Evolutionary conservation across 1,140 invertebrate genomes (phyloP).

Genomic region (Sarcophaga bullata): DNA sequence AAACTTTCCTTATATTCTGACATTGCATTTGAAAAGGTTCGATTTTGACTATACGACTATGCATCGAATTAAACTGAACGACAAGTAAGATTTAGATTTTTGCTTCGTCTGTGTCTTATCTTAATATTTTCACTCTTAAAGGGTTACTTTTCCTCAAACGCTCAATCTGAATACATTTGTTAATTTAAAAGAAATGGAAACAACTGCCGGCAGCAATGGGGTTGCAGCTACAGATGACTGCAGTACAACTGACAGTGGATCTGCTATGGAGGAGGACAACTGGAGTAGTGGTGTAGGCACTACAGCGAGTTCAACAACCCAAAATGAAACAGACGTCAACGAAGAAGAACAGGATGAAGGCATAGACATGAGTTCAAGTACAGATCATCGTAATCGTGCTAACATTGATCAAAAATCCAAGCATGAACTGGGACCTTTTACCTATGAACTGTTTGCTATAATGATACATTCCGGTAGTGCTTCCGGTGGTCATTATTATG

Average conservation of each 20-base stretch:
- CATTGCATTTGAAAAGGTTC: conserved; percentile 89
- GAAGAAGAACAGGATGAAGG: conserved; percentile 71
- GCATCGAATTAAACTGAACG: conserved; percentile 90
- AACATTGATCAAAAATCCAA: conserved; percentile 54
- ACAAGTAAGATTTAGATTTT: conserved; percentile 73
- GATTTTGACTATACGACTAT: conserved; percentile 90
- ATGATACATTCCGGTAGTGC: conserved; percentile 95
- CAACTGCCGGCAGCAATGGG: conserved; percentile 17
- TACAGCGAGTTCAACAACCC: conserved; percentile 60
- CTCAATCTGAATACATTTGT: conserved; percentile 83
- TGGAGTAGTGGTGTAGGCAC: conserved; percentile 63
- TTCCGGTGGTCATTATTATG: conserved; percentile 93
- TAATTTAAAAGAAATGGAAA: conserved; percentile 46
- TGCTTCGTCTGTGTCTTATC: not conserved
- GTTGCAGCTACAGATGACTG: conserved; percentile 69
- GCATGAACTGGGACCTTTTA: conserved; percentile 73
- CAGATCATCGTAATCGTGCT: conserved; percentile 59
- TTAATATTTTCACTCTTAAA: conserved; percentile 58
- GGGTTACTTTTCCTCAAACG: conserved; percentile 85
- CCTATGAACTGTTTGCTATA: conserved; percentile 91
- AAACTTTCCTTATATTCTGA: conserved; percentile 89
- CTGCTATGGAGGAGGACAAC: conserved; percentile 75
- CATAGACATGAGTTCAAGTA: conserved; percentile 75
- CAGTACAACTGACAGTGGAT: conserved; percentile 77
- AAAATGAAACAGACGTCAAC: conserved; percentile 62